Base-by-base conservation (phyloP, 2,888 invertebrate genomes). In the Keiferia lycopersicella region DNA sequence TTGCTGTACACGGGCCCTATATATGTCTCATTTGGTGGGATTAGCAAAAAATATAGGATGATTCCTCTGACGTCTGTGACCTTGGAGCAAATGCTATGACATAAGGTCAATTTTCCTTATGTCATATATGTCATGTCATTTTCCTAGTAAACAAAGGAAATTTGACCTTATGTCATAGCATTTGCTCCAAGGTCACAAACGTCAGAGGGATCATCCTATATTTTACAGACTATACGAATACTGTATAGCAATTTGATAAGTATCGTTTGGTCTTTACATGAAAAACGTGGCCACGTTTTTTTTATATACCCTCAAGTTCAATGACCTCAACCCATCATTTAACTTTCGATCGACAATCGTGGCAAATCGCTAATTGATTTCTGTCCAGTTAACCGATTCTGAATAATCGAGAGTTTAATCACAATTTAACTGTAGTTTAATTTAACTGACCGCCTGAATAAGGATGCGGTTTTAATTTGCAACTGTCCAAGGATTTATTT, bases 351-450 rank as follows among this genome's bases (percentile, higher is more conserved):
- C 60, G 58, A 60, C 64, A 63, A 63, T 65, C 63, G 63, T 64
- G 62, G 50, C 65, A 58, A 68, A 65, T 65, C 59, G 53, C 22
- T 65, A 65, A 65, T 65, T 63, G 63, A 57, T 53, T 53, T 60
- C 22, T 59, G 48, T 57, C 45, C 26, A 50, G 41, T 22, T 59
- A 60, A 50, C 48, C 48, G 61, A 61, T 45, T 22, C 45, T 60
- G 22, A 59, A 45, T 45, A 45, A 45, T 41, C 39, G 59, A 59
- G 22, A 53, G 51, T 26, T 14, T 26, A 34, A 34, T 34, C 34
- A 34, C 41, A 41, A 14, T 41, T 41, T 41, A 41, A 41, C 14
- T 41, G 1, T 3, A n/a, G 14, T 12, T 1, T n/a, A n/a, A 14
- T 12, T 41, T 41, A 51, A 51, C 51, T 22, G 51, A 18, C 11